Base-by-base conservation (phyloP, 2,888 invertebrate genomes). In the Drosophila austrosaltans region DNA sequence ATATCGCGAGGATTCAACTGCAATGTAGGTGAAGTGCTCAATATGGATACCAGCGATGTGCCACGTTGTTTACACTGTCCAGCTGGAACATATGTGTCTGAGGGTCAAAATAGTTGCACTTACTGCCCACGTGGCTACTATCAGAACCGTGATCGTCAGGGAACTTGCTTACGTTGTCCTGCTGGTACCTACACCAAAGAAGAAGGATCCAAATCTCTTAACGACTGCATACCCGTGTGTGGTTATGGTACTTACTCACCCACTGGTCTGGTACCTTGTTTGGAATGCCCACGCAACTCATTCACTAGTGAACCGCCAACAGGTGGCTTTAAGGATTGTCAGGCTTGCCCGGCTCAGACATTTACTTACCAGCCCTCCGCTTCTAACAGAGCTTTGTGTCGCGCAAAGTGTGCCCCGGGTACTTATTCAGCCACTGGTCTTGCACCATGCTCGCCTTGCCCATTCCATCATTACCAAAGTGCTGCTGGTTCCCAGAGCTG, bases 231-330 rank as follows among this genome's bases (percentile, higher is more conserved):
- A 62, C 98, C 98, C 1, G 98, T 98, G 10, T 99, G 98, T 90
- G 98, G 98, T 22, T 98, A 96, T 90, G 99, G 99, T 69, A 98
- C 98, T 25, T 98, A 98, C 92, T 98, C 98, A 1, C 97, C 97
- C 54, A 98, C 98, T 16, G 98, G 98, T 56, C 93, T 98, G 81
- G 97, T 97, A 3, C 97, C 98, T 22, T 99, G 99, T 90, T 93
- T 98, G 70, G 98, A 98, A 91, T 99, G 99, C 92, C 97, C 98
- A 2, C 94, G 97, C 79, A 98, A 98, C 90, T 98, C 97, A 75
- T 98, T 95, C 92, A 97, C 97, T 1, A 95, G 95, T 1, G 96
- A 96, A 91, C 98, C 98, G 71, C 98, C 98, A 10, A 94, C 96
- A 1, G 97, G 96, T 64, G 98, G 98, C 28, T 98, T 96, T 92